Evolutionary conservation across 2,113 vertebrate genomes (phyloP).

Genomic region (Willisornis vidua): DNA sequence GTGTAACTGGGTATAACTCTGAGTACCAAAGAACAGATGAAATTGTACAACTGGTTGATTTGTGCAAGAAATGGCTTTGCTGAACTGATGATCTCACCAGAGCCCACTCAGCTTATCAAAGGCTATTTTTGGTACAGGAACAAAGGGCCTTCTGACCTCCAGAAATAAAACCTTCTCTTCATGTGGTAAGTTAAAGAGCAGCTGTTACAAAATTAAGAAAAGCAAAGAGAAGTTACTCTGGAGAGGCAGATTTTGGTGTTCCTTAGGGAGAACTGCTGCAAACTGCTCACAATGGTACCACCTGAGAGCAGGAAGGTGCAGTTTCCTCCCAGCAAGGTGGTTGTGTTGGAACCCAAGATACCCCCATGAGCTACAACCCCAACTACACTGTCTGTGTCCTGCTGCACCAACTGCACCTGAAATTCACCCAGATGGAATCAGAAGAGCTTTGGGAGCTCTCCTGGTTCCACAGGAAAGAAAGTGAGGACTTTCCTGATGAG

Average conservation of each 20-base stretch:
- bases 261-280: not conserved
- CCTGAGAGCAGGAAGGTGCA: not conserved
- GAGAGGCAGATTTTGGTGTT: not conserved
- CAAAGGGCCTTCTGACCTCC: not conserved
- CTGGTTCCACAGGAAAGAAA: not conserved
- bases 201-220: not conserved
- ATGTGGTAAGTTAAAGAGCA: not conserved
- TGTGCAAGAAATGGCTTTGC: not conserved
- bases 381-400: not conserved
- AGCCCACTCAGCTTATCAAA: not conserved
- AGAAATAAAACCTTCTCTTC: not conserved
- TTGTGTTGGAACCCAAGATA: not conserved
- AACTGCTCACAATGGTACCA: too few relatives aligned
- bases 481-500: not conserved
- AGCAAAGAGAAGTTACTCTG: not conserved
- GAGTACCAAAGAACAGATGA: not conserved
- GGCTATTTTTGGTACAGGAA: not conserved
- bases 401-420: not conserved
- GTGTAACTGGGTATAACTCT: rapidly evolving
- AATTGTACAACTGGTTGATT: not conserved
- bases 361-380: not conserved
- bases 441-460: not conserved
- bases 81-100: not conserved
- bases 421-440: not conserved
- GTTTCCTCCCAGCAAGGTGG: not conserved